Conservation (phyloP, 2,888 invertebrate species). For the Tenthredo notha region DNA sequence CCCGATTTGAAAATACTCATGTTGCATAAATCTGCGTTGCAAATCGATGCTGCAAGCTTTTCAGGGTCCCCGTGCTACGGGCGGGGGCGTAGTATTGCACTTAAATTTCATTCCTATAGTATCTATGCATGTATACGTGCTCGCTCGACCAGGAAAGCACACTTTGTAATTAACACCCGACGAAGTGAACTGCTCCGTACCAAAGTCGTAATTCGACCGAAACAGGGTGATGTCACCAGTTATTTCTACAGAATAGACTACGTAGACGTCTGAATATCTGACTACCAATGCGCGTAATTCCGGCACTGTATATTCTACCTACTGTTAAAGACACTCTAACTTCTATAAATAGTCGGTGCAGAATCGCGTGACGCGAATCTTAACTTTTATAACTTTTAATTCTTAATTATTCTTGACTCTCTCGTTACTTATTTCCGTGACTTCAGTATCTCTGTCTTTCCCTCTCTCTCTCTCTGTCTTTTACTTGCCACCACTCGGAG, state of each 20-base stretch:
- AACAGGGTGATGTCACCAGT: conserved; percentile 42
- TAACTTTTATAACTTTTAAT: conserved; percentile 20
- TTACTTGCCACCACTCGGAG: neutral
- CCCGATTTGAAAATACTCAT: neutral
- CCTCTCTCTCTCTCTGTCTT: neutral
- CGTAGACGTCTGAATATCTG: neutral
- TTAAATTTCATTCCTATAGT: neutral
- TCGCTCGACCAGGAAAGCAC: neutral
- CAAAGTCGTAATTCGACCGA: conserved; percentile 44
- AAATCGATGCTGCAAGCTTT: neutral
- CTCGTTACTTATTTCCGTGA: conserved; percentile 15
- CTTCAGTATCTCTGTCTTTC: neutral
- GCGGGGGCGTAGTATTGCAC: neutral
- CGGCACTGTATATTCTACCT: neutral
- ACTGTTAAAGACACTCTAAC: neutral
- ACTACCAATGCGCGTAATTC: conserved; percentile 10
- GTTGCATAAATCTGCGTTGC: neutral
- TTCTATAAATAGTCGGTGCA: conserved; percentile 1
- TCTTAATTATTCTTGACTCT: conserved; percentile 22
- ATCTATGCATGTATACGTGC: neutral
- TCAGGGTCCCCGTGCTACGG: neutral
- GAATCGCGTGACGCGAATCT: conserved; percentile 21
- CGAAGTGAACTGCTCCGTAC: conserved; percentile 5
- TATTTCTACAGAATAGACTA: conserved; percentile 33
- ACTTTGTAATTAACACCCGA: conserved; percentile 32